Conservation (phyloP, 2,888 invertebrate genomes). For the Dryococelus australis region DNA sequence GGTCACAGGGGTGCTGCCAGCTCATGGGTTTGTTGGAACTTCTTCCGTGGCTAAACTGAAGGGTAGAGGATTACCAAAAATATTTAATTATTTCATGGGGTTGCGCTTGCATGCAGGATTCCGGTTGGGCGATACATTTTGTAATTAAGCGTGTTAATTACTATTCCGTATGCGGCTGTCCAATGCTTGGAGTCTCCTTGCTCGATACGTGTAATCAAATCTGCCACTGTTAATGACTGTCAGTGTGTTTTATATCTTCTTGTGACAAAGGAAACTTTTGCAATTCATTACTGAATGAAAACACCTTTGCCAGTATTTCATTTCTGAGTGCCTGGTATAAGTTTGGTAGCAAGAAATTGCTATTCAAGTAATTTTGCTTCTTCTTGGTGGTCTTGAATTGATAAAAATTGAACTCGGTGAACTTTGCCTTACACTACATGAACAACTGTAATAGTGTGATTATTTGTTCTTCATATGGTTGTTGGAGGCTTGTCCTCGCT, state of each 20-base stretch:
- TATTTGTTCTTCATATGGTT: slow-evolving; percentile 12
- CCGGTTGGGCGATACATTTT: too few relatives aligned
- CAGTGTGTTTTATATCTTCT: slow-evolving; percentile 5
- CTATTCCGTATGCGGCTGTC: too few relatives aligned
- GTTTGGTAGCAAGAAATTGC: slow-evolving; percentile 28
- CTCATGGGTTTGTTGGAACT: too few relatives aligned
- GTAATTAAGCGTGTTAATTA: too few relatives aligned
- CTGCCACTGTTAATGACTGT: too few relatives aligned
- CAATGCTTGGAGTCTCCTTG: too few relatives aligned
- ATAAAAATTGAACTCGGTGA: background rate
- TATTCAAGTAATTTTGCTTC: background rate
- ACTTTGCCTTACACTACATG: background rate
- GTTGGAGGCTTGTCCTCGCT: slow-evolving; percentile 1
- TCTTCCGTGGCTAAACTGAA: too few relatives aligned
- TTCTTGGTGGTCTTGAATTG: background rate
- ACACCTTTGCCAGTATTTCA: background rate
- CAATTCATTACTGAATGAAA: background rate
- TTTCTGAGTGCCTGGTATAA: slow-evolving; percentile 9
- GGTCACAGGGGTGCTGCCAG: too few relatives aligned
- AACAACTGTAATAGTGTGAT: background rate
- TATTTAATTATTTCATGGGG: too few relatives aligned
- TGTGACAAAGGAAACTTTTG: background rate
- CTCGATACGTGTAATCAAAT: too few relatives aligned
- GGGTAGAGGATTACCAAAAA: too few relatives aligned
- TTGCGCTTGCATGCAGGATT: too few relatives aligned